Evolutionary conservation across 2,797 vertebrate species (phyloP).

Genomic region (Anguilla anguilla): DNA sequence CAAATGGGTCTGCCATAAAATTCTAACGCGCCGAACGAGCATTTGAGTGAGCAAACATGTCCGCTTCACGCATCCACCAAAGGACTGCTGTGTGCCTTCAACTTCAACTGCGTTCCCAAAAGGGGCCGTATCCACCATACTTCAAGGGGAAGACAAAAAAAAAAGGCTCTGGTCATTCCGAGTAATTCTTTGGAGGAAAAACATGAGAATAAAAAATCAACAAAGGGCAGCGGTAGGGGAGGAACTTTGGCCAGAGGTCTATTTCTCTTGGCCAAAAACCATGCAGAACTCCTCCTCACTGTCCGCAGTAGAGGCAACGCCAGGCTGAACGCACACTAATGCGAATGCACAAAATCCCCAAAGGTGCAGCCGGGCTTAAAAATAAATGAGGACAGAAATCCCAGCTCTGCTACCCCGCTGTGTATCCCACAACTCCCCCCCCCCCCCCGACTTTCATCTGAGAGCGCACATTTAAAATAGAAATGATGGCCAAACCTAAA

Average conservation of each 20-base stretch:
- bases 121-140: not conserved
- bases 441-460: not conserved
- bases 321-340: conserved; percentile 1
- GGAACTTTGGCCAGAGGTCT: not conserved
- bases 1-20: not conserved
- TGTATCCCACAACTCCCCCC: not conserved
- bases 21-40: not conserved
- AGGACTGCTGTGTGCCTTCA: not conserved
- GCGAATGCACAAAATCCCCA: not conserved
- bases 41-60: not conserved
- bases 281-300: not conserved
- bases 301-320: not conserved
- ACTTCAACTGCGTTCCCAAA: not conserved
- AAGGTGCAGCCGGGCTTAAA: not conserved
- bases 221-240: not conserved
- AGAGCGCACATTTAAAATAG: conserved; percentile 2
- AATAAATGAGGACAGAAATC: conserved; percentile 10
- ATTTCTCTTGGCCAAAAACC: not conserved
- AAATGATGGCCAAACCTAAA: not conserved
- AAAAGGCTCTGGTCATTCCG: not conserved
- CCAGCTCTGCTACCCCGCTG: not conserved
- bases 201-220: not conserved
- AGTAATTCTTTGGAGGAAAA: not conserved
- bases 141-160: not conserved
- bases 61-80: not conserved